These are phyloP conservation scores for Hirundichthys speculiger DNA, from an alignment of 2,113 vertebrate genomes.

Conservation along the genomic window DNA sequence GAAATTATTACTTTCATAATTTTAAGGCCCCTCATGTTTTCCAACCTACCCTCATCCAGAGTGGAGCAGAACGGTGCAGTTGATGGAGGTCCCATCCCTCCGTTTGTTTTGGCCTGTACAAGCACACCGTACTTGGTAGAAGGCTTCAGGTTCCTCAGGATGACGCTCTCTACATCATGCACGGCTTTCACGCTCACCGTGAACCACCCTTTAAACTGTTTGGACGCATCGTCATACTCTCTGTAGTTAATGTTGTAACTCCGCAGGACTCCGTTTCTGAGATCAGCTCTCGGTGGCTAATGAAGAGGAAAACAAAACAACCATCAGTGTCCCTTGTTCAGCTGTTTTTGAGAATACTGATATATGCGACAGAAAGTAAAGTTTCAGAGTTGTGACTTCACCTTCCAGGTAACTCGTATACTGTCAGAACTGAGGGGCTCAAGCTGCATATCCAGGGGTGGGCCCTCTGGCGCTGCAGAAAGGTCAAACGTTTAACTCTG, in stretches of 20 bases:
- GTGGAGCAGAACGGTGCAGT: conserved; percentile 57
- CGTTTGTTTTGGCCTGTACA: conserved; percentile 55
- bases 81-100: conserved; percentile 57
- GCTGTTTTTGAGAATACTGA: background rate
- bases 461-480: conserved; percentile 63
- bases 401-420: conserved; percentile 72
- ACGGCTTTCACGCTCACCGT: conserved; percentile 14
- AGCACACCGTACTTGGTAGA: conserved; percentile 51
- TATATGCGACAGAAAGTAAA: background rate
- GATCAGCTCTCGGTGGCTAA: conserved; percentile 57
- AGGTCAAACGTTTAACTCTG: background rate
- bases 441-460: conserved; percentile 62
- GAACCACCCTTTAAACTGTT: conserved; percentile 44
- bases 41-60: conserved; percentile 54
- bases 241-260: conserved; percentile 68
- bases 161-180: conserved; percentile 19
- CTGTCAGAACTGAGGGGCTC: conserved; percentile 46
- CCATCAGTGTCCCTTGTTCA: background rate
- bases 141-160: conserved; percentile 58
- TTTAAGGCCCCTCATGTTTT: background rate
- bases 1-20: background rate
- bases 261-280: conserved; percentile 61
- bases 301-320: conserved; percentile 1
- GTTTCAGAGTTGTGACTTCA: conserved; percentile 17
- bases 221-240: conserved; percentile 25